A percentile compares a stretch with the other conserved stretches of the same genome.
Evolutionary conservation across 2,113 vertebrate genomes (phyloP).

Genomic region (Athene noctua): DNA sequence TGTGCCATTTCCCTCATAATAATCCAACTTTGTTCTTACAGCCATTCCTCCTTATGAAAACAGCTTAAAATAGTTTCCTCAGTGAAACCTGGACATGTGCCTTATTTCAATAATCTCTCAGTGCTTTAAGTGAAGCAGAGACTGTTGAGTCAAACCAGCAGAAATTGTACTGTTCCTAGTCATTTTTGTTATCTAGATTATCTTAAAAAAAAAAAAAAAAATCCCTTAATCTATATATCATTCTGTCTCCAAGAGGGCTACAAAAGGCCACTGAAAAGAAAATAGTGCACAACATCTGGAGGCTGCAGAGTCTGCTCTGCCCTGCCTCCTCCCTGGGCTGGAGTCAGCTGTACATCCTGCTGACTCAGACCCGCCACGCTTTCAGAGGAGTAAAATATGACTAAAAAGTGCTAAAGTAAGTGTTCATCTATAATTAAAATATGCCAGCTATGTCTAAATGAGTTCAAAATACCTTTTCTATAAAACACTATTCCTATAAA

Average conservation of each 20-base stretch:
- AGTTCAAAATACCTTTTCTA: slow-evolving; percentile 60
- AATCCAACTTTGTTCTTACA: not conserved
- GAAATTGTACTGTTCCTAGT: not conserved
- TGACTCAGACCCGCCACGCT: slow-evolving; percentile 6
- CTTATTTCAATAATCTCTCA: not conserved
- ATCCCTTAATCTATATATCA: not conserved
- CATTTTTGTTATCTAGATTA: not conserved
- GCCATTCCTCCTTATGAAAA: not conserved
- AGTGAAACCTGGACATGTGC: slow-evolving; percentile 27
- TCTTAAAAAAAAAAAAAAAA: not conserved
- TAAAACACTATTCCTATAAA: slow-evolving; percentile 33
- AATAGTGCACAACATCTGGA: not conserved
- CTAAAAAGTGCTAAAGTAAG: slow-evolving; percentile 60
- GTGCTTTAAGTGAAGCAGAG: not conserved
- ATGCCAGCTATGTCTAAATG: slow-evolving; percentile 9
- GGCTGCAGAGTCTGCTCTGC: not conserved
- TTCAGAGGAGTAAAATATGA: slow-evolving; percentile 44
- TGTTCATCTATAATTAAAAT: slow-evolving; percentile 62
- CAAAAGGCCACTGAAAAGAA: not conserved
- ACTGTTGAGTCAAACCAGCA: not conserved
- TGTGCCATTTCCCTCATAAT: not conserved
- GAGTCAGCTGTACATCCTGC: slow-evolving; percentile 30
- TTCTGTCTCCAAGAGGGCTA: not conserved
- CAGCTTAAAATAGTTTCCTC: slow-evolving; percentile 21
- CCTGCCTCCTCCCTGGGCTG: not conserved